phyloP scores from a whole-genome alignment of 2,888 invertebrate genomes.

The Drosophila atripex region DNA sequence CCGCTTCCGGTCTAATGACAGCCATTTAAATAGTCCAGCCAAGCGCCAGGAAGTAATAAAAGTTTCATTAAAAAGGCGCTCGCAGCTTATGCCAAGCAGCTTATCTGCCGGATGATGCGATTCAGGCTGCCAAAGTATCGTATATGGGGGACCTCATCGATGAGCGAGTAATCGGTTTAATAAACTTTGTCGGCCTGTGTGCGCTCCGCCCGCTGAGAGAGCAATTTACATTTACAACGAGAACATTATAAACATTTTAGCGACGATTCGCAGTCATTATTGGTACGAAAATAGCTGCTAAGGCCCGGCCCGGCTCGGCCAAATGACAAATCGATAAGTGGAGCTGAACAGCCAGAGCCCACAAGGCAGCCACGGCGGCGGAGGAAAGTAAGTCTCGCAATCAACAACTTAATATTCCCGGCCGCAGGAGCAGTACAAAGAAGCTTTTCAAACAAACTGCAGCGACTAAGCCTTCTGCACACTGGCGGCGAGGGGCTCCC shows the following conservation, averaged over 20 bases:
- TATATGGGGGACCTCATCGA: slow-evolving; percentile 26
- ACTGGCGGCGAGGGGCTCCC: slow-evolving; percentile 7
- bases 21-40: slow-evolving; percentile 52
- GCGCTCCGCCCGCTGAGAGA: slow-evolving; percentile 16
- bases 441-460: slow-evolving; percentile 48
- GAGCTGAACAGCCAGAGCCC: slow-evolving; percentile 10
- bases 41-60: slow-evolving; percentile 66
- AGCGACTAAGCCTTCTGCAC: slow-evolving; percentile 47
- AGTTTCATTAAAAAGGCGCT: slow-evolving; percentile 57
- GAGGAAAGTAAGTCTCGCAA: slow-evolving; percentile 30
- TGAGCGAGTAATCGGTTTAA: slow-evolving; percentile 56
- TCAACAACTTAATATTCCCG: slow-evolving; percentile 55
- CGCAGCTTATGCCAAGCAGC: slow-evolving; percentile 58
- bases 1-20: slow-evolving; percentile 53
- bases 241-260: slow-evolving; percentile 61
- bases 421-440: slow-evolving; percentile 36
- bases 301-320: slow-evolving; percentile 19
- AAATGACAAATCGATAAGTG: slow-evolving; percentile 62
- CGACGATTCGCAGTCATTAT: slow-evolving; percentile 62
- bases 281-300: slow-evolving; percentile 40
- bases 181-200: slow-evolving; percentile 26
- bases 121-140: slow-evolving; percentile 46
- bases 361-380: not conserved
- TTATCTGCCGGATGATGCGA: slow-evolving; percentile 63
- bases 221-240: slow-evolving; percentile 61